Conservation (phyloP, 2,797 vertebrate species). For the Mycteria americana region DNA sequence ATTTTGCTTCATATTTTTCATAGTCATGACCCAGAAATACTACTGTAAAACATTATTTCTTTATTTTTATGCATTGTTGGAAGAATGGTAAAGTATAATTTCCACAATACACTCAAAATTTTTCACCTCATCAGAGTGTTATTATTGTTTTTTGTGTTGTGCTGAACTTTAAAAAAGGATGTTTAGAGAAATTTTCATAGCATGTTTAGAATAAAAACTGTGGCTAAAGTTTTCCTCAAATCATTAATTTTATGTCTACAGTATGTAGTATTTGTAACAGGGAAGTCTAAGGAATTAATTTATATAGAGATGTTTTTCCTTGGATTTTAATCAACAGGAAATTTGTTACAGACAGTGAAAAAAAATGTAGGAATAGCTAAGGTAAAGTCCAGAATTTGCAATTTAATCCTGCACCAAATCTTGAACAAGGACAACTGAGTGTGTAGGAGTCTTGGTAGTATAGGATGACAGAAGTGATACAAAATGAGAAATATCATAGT, state of each 20-base stretch:
- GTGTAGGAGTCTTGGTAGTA: background rate
- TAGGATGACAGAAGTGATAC: background rate
- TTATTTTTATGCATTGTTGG: background rate
- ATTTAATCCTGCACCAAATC: background rate
- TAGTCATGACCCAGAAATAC: background rate
- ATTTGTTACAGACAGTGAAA: background rate
- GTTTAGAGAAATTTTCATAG: background rate
- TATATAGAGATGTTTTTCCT: background rate
- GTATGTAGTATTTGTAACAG: background rate
- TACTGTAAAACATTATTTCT: background rate
- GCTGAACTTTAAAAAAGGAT: background rate
- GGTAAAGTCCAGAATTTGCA: background rate
- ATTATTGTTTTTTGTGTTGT: background rate
- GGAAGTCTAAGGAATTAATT: background rate
- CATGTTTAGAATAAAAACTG: background rate
- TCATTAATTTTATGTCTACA: background rate
- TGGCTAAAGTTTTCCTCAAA: background rate
- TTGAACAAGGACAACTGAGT: background rate
- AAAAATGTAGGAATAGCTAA: background rate
- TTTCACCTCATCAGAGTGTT: background rate
- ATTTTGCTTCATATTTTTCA: background rate
- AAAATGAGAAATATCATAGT: background rate
- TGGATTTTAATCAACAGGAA: background rate
- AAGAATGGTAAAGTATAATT: background rate
- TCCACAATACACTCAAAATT: background rate